Conservation (phyloP, 1,140 invertebrate species). For the Halesus radiatus region DNA sequence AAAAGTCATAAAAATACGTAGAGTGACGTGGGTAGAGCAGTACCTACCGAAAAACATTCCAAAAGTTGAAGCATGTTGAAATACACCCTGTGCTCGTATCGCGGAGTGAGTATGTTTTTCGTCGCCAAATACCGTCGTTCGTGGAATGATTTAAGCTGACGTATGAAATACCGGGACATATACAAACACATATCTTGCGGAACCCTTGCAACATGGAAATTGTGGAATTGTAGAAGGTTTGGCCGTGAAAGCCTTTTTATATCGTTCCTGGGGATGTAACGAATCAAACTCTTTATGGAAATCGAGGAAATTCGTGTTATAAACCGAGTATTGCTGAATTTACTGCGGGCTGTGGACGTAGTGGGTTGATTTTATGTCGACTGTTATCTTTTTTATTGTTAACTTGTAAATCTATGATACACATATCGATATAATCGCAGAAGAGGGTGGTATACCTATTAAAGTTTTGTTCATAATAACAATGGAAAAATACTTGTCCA, state of each 20-base stretch:
- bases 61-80: too few relatives aligned
- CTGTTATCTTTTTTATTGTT: neutral
- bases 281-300: slow-evolving; percentile 48
- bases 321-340: slow-evolving; percentile 11
- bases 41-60: too few relatives aligned
- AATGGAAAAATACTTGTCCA: too few relatives aligned
- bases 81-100: too few relatives aligned
- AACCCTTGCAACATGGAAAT: slow-evolving; percentile 15
- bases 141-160: slow-evolving; percentile 1
- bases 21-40: too few relatives aligned
- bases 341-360: neutral
- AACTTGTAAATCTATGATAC: neutral
- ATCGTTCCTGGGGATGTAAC: slow-evolving; percentile 14
- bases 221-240: neutral
- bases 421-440: too few relatives aligned
- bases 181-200: slow-evolving; percentile 9
- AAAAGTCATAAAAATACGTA: too few relatives aligned
- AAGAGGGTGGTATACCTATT: too few relatives aligned
- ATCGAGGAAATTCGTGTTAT: slow-evolving; percentile 42
- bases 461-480: too few relatives aligned
- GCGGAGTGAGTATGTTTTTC: neutral
- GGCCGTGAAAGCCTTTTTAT: slow-evolving; percentile 32
- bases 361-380: too few relatives aligned
- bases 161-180: slow-evolving; percentile 1
- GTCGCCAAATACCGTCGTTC: neutral